These are phyloP conservation scores for Pecten maximus DNA, from an alignment of 2,888 invertebrate genomes.

Conservation along the genomic window DNA sequence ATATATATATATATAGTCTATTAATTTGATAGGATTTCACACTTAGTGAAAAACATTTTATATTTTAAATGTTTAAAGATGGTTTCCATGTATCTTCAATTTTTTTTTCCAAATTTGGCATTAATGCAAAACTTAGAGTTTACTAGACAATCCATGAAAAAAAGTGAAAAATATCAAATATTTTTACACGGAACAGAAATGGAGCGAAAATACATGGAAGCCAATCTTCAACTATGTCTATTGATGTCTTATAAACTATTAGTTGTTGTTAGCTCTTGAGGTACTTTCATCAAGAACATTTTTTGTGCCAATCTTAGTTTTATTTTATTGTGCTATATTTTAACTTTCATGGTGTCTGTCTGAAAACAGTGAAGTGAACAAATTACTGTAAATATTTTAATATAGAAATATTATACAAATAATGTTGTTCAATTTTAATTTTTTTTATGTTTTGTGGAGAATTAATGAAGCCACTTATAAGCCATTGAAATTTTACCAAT, in stretches of 20 bases:
- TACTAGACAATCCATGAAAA: too few relatives aligned
- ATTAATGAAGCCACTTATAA: neutral
- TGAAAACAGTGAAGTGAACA: neutral
- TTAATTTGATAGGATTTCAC: neutral
- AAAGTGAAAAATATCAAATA: too few relatives aligned
- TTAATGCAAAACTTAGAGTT: too few relatives aligned
- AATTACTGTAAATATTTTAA: neutral
- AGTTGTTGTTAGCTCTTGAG: neutral
- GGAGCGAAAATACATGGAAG: too few relatives aligned
- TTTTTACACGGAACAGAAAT: too few relatives aligned
- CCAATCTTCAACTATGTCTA: too few relatives aligned
- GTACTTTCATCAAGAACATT: neutral
- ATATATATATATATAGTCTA: too few relatives aligned
- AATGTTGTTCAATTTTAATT: constrained; percentile 14
- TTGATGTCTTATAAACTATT: neutral
- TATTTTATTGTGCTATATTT: neutral
- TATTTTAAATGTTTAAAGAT: neutral
- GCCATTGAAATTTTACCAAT: neutral
- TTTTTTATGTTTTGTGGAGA: neutral
- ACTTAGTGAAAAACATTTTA: neutral
- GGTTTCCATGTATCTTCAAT: neutral
- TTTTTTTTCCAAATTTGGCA: too few relatives aligned
- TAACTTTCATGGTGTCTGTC: neutral
- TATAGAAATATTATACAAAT: neutral
- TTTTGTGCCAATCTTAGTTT: neutral